These are phyloP conservation scores for Loripinus fragilis DNA, from an alignment of 2,888 invertebrate species.

Conservation along the genomic window DNA sequence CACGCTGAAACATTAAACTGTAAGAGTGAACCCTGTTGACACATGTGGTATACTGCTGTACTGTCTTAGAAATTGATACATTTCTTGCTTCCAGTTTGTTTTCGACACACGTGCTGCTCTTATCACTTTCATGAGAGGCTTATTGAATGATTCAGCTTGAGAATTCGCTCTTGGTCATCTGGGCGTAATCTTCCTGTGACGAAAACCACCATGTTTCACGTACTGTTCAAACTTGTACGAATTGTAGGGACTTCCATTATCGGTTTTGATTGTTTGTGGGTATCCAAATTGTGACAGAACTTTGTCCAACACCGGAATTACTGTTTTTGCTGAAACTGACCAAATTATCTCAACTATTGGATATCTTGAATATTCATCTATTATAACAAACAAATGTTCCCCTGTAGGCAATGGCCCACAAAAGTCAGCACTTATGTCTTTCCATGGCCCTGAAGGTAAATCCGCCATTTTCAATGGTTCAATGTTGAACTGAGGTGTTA, in stretches of 20 bases:
- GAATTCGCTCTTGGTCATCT: slow-evolving; percentile 32
- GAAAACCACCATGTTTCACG: slow-evolving; percentile 25
- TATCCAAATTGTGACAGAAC: slow-evolving; percentile 12
- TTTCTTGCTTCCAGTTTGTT: slow-evolving; percentile 38
- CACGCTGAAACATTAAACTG: slow-evolving; percentile 34
- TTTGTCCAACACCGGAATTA: slow-evolving; percentile 25
- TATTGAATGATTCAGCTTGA: slow-evolving; percentile 33
- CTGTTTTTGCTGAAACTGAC: slow-evolving; percentile 13
- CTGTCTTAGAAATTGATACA: slow-evolving; percentile 23
- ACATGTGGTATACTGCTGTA: slow-evolving; percentile 34
- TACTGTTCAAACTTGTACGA: slow-evolving; percentile 29
- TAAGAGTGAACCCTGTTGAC: slow-evolving; percentile 31
- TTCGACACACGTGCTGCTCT: slow-evolving; percentile 13
- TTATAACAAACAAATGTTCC: background rate
- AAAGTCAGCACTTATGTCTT: slow-evolving; percentile 48
- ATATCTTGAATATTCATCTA: slow-evolving; percentile 9
- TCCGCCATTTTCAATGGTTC: slow-evolving; percentile 57
- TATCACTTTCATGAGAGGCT: slow-evolving; percentile 29
- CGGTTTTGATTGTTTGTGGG: slow-evolving; percentile 13
- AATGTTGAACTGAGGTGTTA: slow-evolving; percentile 42
- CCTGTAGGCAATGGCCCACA: slow-evolving; percentile 48
- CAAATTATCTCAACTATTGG: slow-evolving; percentile 55
- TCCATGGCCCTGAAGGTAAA: slow-evolving; percentile 45
- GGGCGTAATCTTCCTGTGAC: slow-evolving; percentile 31
- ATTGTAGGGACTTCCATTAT: slow-evolving; percentile 31